A percentile compares a stretch with the other conserved stretches of the same genome.
Evolutionary conservation across 2,888 invertebrate species (phyloP).

Genomic region (Rambutsinella grinnellia): DNA sequence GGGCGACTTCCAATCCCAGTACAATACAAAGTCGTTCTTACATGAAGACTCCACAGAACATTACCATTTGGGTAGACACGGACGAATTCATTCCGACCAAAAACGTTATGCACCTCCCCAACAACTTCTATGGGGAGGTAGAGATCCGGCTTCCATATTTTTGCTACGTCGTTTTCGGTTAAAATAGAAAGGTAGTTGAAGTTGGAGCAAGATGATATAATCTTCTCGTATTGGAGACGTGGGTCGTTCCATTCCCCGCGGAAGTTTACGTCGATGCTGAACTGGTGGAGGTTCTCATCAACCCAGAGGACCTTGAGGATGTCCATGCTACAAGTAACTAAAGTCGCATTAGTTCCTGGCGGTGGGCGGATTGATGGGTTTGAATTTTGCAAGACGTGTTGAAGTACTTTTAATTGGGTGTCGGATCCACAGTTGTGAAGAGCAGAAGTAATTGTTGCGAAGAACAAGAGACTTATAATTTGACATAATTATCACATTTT

Average conservation of each 20-base stretch:
- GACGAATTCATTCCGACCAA: conserved; percentile 10
- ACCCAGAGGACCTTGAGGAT: too few species aligned
- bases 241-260: conserved; percentile 34
- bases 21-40: too few species aligned
- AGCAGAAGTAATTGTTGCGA: too few species aligned
- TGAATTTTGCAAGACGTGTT: too few species aligned
- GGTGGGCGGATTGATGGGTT: too few species aligned
- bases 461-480: too few species aligned
- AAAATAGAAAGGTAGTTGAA: conserved; percentile 19
- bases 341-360: too few species aligned
- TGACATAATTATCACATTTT: too few species aligned
- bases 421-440: too few species aligned
- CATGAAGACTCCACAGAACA: conserved; percentile 20
- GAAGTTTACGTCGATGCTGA: conserved; percentile 24
- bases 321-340: too few species aligned
- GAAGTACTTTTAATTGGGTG: too few species aligned
- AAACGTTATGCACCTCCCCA: conserved; percentile 1
- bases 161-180: not conserved
- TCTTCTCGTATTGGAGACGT: conserved; percentile 7
- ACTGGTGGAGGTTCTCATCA: conserved; percentile 1
- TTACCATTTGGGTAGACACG: conserved; percentile 31
- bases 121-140: conserved; percentile 9
- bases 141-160: conserved; percentile 24
- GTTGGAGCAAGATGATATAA: not conserved
- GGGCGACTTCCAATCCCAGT: conserved; percentile 14